phyloP scores from a whole-genome alignment of 2,797 vertebrate genomes.

The Salarias fasciatus region DNA sequence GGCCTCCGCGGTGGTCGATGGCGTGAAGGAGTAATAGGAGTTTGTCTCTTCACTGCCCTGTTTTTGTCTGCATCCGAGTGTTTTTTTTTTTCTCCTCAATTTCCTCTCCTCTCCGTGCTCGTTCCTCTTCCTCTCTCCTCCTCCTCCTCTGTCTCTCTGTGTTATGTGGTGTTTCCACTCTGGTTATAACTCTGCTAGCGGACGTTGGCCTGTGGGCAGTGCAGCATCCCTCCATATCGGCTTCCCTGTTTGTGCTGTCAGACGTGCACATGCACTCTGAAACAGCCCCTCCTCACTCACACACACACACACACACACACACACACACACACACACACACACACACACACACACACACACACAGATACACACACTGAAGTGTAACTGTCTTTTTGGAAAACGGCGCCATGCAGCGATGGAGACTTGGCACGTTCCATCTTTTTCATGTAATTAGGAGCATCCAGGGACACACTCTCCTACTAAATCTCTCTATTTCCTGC shows the following conservation, averaged over 20 bases:
- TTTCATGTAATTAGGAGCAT: conserved; percentile 48
- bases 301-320: too few species aligned
- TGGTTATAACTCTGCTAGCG: conserved; percentile 51
- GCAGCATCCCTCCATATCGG: conserved; percentile 35
- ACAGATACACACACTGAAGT: too few species aligned
- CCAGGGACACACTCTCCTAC: conserved; percentile 32
- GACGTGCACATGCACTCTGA: conserved; percentile 12
- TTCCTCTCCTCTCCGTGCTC: conserved; percentile 8
- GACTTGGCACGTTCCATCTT: conserved; percentile 36
- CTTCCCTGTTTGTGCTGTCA: conserved; percentile 24
- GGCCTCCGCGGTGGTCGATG: conserved; percentile 26
- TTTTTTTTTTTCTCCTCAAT: conserved; percentile 41
- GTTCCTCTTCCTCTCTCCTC: background rate
- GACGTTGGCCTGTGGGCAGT: conserved; percentile 49
- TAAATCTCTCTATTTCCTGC: conserved; percentile 46
- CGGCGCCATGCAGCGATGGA: conserved; percentile 2
- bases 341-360: too few species aligned
- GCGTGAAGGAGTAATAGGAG: conserved; percentile 12
- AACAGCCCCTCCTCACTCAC: conserved; percentile 4
- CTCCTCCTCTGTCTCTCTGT: conserved; percentile 33
- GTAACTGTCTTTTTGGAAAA: too few species aligned
- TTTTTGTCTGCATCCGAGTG: conserved; percentile 23
- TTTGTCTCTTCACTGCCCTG: conserved; percentile 22
- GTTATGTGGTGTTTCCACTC: conserved; percentile 45
- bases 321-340: too few species aligned